Evolutionary conservation across 2,888 invertebrate species (phyloP).

Genomic region (Macroteleia sp.): DNA sequence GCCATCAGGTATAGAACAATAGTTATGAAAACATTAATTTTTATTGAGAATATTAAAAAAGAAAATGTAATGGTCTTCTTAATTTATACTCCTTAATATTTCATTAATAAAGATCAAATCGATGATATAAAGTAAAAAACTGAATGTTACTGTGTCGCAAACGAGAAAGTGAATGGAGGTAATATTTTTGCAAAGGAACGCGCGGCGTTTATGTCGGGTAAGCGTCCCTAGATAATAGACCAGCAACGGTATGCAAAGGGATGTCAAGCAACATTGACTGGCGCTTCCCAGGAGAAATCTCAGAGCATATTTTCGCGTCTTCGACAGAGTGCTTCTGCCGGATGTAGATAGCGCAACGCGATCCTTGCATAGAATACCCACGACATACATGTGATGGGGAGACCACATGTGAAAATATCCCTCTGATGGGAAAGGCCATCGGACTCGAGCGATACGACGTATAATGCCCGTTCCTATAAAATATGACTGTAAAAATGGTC

Average conservation of each 20-base stretch:
- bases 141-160: too few relatives aligned
- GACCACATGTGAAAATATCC: slow-evolving; percentile 74
- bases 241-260: slow-evolving; percentile 27
- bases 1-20: too few relatives aligned
- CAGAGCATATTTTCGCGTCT: slow-evolving; percentile 82
- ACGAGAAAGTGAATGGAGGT: slow-evolving; percentile 14
- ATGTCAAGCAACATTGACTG: slow-evolving; percentile 41
- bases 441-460: slow-evolving; percentile 75
- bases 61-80: too few relatives aligned
- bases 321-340: slow-evolving; percentile 80
- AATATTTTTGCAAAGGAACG: slow-evolving; percentile 21
- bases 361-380: slow-evolving; percentile 68
- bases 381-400: slow-evolving; percentile 53
- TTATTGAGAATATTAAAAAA: too few relatives aligned
- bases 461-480: slow-evolving; percentile 76
- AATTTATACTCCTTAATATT: too few relatives aligned
- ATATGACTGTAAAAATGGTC: slow-evolving; percentile 80
- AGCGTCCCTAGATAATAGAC: slow-evolving; percentile 69
- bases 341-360: slow-evolving; percentile 81
- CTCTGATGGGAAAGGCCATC: slow-evolving; percentile 82
- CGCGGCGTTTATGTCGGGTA: slow-evolving; percentile 23
- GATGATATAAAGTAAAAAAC: too few relatives aligned
- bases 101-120: too few relatives aligned
- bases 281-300: slow-evolving; percentile 81
- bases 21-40: too few relatives aligned